These are phyloP conservation scores for Drosophila tripunctata DNA, from an alignment of 2,888 invertebrate genomes.

Conservation along the genomic window DNA sequence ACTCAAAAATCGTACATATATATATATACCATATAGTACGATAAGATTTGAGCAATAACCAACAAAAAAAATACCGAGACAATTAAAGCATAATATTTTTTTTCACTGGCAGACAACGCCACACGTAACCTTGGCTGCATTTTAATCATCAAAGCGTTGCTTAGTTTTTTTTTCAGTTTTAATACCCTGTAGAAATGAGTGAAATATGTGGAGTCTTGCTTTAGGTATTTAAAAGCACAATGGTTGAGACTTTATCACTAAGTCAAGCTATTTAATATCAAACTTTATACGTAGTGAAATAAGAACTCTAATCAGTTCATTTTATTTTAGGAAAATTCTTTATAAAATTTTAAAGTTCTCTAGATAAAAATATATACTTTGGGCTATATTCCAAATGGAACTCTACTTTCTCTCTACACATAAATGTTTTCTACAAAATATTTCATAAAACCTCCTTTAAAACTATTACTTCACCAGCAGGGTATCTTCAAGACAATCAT, in stretches of 20 bases:
- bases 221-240: no score
- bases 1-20: conserved; percentile 67
- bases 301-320: no score
- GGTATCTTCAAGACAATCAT: background rate
- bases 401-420: no score
- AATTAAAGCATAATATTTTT: conserved; percentile 63
- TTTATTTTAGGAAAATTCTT: no score
- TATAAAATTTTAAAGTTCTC: no score
- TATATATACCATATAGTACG: conserved; percentile 43
- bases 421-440: background rate
- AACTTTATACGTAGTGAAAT: no score
- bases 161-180: conserved; percentile 10
- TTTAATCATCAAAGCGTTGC: conserved; percentile 60
- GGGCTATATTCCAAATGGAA: no score
- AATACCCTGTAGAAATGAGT: conserved; percentile 1
- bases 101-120: conserved; percentile 50
- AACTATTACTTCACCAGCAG: background rate
- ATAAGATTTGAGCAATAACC: conserved; percentile 44
- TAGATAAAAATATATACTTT: no score
- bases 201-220: background rate
- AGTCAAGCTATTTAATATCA: no score
- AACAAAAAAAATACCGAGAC: conserved; percentile 52
- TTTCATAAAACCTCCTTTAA: background rate
- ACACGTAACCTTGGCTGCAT: conserved; percentile 77
- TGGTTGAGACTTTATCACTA: no score